Conservation (phyloP, 1,140 invertebrate species). For the Maconellicoccus hirsutus region DNA sequence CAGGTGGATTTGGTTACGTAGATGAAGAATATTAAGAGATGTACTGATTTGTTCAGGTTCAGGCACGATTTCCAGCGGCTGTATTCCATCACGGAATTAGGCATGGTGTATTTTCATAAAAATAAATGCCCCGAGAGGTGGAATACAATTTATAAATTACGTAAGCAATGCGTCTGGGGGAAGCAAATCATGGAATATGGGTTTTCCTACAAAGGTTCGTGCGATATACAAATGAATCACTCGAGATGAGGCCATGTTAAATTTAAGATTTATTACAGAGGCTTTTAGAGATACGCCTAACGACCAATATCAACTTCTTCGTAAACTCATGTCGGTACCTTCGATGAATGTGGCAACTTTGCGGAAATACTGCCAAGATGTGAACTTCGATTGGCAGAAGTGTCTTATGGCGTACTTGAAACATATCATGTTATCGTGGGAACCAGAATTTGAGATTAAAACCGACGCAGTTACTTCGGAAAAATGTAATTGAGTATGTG, state of each 20-base stretch:
- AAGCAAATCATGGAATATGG: conserved; percentile 28
- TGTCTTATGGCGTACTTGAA: conserved; percentile 36
- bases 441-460: conserved; percentile 32
- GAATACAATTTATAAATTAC: conserved; percentile 11
- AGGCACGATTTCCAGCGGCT: neutral
- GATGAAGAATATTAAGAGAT: neutral
- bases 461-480: conserved; percentile 24
- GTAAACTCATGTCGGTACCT: conserved; percentile 31
- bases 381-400: conserved; percentile 34
- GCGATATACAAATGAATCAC: no score
- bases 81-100: neutral
- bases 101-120: conserved; percentile 11
- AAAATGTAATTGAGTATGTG: conserved; percentile 21
- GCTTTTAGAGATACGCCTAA: conserved; percentile 30
- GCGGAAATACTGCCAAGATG: conserved; percentile 34
- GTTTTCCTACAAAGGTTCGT: conserved; percentile 28
- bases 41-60: neutral
- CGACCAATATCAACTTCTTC: conserved; percentile 33
- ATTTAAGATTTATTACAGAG: conserved; percentile 26
- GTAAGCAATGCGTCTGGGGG: conserved; percentile 27
- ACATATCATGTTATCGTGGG: conserved; percentile 34
- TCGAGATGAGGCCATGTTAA: no score
- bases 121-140: neutral
- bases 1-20: neutral
- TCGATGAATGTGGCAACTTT: conserved; percentile 32